These are phyloP conservation scores for Micropoecilia bifurca DNA, from an alignment of 2,797 vertebrate species.

Conservation along the genomic window DNA sequence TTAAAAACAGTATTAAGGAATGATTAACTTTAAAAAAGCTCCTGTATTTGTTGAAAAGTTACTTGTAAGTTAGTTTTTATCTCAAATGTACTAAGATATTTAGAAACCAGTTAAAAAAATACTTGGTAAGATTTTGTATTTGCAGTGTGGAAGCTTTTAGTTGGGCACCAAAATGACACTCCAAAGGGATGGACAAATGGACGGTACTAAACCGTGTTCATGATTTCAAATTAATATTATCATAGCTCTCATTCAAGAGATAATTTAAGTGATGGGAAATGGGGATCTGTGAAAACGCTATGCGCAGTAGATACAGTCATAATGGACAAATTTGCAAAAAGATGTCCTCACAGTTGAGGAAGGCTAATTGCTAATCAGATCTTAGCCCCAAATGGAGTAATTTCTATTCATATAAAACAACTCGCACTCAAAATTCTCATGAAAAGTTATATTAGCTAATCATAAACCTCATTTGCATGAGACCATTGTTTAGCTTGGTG, in stretches of 20 bases:
- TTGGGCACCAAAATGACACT: no score
- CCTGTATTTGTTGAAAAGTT: no score
- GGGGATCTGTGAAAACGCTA: not conserved
- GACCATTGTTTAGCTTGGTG: not conserved
- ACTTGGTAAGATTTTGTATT: no score
- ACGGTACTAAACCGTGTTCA: not conserved
- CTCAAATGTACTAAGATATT: no score
- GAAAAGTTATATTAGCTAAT: not conserved
- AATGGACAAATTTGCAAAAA: not conserved
- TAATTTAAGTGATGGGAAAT: not conserved
- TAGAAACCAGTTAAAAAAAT: no score
- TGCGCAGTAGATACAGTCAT: not conserved
- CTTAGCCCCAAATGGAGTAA: not conserved
- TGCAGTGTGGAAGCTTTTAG: no score
- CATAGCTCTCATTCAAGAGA: not conserved
- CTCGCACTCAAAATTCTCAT: not conserved
- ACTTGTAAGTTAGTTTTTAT: no score
- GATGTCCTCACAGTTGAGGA: not conserved
- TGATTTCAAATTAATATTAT: not conserved
- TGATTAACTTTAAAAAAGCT: no score
- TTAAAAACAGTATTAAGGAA: no score
- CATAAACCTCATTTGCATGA: constrained; percentile 2
- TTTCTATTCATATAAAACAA: constrained; percentile 3
- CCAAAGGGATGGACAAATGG: not conserved
- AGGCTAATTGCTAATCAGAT: not conserved